A percentile compares a stretch with the other conserved stretches of the same genome.
phyloP scores from a whole-genome alignment of 2,888 invertebrate species.

The Drosophila macrospina region DNA sequence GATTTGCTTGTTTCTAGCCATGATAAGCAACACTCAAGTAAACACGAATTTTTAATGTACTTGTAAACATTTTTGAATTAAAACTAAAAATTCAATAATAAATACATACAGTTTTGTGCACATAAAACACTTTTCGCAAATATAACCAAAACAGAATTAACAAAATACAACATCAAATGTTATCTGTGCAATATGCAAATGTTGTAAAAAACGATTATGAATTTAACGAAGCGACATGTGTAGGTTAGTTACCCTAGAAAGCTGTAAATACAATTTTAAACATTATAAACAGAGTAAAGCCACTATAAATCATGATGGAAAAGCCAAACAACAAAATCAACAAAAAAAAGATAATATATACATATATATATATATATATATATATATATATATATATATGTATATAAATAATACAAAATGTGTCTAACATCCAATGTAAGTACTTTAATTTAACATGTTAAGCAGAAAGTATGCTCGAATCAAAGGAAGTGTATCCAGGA shows the following conservation, averaged over 20 bases:
- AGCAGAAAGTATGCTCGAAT: slow-evolving; percentile 19
- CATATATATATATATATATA: too few species aligned
- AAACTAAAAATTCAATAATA: slow-evolving; percentile 49
- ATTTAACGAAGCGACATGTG: slow-evolving; percentile 38
- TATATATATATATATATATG: neutral
- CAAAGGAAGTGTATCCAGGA: slow-evolving; percentile 7
- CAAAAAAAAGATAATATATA: slow-evolving; percentile 4
- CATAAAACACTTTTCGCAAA: slow-evolving; percentile 44
- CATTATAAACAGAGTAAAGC: slow-evolving; percentile 53
- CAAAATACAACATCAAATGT: slow-evolving; percentile 61
- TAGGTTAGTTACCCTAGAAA: slow-evolving; percentile 63
- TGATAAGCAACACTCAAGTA: slow-evolving; percentile 42
- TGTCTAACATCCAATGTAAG: slow-evolving; percentile 36
- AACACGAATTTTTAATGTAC: slow-evolving; percentile 70
- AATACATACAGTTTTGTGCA: slow-evolving; percentile 45
- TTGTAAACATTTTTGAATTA: slow-evolving; percentile 55
- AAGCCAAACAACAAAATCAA: slow-evolving; percentile 14
- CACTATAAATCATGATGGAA: slow-evolving; percentile 57
- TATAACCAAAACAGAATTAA: slow-evolving; percentile 23
- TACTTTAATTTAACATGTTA: slow-evolving; percentile 27
- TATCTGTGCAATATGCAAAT: slow-evolving; percentile 69
- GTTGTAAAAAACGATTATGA: slow-evolving; percentile 70
- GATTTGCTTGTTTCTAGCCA: slow-evolving; percentile 40
- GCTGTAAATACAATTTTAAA: slow-evolving; percentile 78
- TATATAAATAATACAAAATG: neutral